phyloP scores from a whole-genome alignment of 2,888 invertebrate species.

The Dicroscelio sp. region DNA sequence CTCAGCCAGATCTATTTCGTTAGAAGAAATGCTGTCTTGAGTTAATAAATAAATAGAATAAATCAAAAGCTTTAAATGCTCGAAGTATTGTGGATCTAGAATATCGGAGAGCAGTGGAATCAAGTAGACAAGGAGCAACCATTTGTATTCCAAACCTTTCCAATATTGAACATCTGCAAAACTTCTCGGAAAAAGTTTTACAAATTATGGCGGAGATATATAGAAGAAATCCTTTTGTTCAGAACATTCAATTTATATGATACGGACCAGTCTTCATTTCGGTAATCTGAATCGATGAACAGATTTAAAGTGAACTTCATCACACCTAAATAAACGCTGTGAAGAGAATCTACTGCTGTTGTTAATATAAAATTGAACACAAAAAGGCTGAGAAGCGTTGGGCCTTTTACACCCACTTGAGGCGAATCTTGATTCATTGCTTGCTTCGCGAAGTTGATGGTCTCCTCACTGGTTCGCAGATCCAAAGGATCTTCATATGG shows the following conservation, averaged over 20 bases:
- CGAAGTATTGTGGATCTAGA: constrained; percentile 69
- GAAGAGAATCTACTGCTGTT: constrained; percentile 75
- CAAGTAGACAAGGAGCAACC: neutral
- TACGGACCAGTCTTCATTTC: neutral
- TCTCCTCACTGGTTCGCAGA: constrained; percentile 44
- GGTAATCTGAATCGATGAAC: constrained; percentile 57
- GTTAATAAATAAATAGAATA: neutral
- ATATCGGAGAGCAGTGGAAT: constrained; percentile 53
- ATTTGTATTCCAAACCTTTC: constrained; percentile 18
- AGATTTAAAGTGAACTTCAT: constrained; percentile 65
- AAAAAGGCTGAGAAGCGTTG: constrained; percentile 50
- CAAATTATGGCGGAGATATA: neutral
- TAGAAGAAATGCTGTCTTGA: neutral
- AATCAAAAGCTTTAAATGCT: constrained; percentile 11
- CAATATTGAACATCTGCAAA: neutral
- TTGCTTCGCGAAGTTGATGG: neutral
- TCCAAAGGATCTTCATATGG: constrained; percentile 20
- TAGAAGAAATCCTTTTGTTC: neutral
- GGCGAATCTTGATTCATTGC: neutral
- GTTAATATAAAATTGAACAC: constrained; percentile 71
- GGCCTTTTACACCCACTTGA: constrained; percentile 69
- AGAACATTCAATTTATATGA: neutral
- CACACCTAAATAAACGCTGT: constrained; percentile 77
- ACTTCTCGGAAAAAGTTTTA: neutral
- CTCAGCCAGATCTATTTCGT: neutral